These are phyloP conservation scores for Magallana nippona DNA, from an alignment of 2,888 invertebrate species.

Conservation along the genomic window DNA sequence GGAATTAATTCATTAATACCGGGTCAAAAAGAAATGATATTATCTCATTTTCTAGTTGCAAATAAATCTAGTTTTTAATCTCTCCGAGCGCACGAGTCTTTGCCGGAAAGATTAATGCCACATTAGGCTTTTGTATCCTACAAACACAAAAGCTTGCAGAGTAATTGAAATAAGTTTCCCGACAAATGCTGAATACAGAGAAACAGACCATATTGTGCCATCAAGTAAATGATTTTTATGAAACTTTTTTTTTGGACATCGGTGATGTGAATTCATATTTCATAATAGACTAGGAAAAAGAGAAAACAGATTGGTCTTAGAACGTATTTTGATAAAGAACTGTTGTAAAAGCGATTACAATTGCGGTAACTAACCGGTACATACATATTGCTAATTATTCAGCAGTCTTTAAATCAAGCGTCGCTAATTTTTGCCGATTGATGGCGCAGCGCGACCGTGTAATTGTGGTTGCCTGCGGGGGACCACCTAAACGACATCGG, in stretches of 20 bases:
- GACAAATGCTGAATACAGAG: slow-evolving; percentile 16
- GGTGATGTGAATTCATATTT: too few relatives aligned
- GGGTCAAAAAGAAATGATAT: slow-evolving; percentile 39
- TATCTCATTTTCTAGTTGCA: slow-evolving; percentile 34
- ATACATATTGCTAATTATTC: not conserved
- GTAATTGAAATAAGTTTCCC: slow-evolving; percentile 30
- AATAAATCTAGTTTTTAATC: slow-evolving; percentile 34
- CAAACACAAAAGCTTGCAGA: slow-evolving; percentile 4
- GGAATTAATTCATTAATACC: slow-evolving; percentile 47
- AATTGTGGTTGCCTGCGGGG: not conserved
- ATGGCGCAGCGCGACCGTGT: not conserved
- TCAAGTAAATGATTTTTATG: not conserved
- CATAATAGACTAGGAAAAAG: too few relatives aligned
- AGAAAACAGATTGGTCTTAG: too few relatives aligned
- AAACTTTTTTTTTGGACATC: not conserved
- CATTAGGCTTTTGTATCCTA: slow-evolving; percentile 25
- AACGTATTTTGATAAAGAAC: too few relatives aligned
- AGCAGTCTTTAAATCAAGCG: not conserved
- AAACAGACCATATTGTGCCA: not conserved
- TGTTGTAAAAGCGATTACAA: too few relatives aligned
- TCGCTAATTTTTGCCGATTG: not conserved
- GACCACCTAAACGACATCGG: not conserved
- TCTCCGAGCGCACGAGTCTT: slow-evolving; percentile 4
- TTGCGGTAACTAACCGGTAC: too few relatives aligned
- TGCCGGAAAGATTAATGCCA: slow-evolving; percentile 18